Evolutionary conservation across 1,140 invertebrate genomes (phyloP).

Genomic region (Panagrolaimus sp.): DNA sequence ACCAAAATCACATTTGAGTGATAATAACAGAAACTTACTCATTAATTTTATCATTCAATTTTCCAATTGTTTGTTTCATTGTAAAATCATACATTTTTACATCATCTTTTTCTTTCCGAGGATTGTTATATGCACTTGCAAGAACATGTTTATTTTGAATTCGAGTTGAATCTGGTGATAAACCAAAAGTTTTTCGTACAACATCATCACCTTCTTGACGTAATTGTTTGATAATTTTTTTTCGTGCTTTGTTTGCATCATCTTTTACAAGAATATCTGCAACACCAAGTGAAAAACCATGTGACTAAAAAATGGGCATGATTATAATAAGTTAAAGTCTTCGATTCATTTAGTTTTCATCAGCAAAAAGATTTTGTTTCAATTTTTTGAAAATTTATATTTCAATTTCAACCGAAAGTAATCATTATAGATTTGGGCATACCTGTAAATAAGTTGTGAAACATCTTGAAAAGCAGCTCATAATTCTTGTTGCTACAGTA

Average conservation of each 20-base stretch:
- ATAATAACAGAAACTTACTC: slow-evolving; percentile 64
- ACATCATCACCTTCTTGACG: slow-evolving; percentile 66
- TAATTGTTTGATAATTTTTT: slow-evolving; percentile 68
- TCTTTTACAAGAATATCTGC: slow-evolving; percentile 80
- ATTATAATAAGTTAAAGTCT: no score
- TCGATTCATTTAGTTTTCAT: no score
- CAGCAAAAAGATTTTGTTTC: no score
- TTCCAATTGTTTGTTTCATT: slow-evolving; percentile 76
- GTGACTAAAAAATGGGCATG: slow-evolving; percentile 48
- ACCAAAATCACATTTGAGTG: no score
- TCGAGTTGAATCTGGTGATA: slow-evolving; percentile 63
- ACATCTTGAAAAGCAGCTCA: slow-evolving; percentile 82
- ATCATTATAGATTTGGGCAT: slow-evolving; percentile 2
- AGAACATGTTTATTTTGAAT: slow-evolving; percentile 63
- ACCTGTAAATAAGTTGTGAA: slow-evolving; percentile 83
- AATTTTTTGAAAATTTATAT: no score
- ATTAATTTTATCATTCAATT: slow-evolving; percentile 82
- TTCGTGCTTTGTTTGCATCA: slow-evolving; percentile 69
- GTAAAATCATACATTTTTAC: slow-evolving; percentile 74
- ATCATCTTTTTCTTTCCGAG: slow-evolving; percentile 69
- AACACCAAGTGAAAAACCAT: slow-evolving; percentile 88
- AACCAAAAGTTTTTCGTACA: slow-evolving; percentile 69
- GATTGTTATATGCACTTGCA: slow-evolving; percentile 62
- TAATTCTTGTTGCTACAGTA: slow-evolving; percentile 69
- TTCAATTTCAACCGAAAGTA: no score